Conservation (phyloP, 2,113 vertebrate genomes). For the Xiphophorus maculatus region DNA sequence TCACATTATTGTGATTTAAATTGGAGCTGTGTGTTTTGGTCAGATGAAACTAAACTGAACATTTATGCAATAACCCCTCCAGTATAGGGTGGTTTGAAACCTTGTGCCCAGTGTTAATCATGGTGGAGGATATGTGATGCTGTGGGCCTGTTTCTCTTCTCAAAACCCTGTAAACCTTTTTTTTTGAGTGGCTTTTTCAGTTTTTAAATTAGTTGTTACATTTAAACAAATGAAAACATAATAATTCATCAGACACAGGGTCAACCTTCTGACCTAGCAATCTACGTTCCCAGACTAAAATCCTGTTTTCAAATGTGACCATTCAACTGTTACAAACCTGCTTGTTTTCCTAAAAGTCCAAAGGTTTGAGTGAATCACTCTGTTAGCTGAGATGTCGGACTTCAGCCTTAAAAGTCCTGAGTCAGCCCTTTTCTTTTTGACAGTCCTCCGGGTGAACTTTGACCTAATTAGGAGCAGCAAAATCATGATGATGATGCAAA, state of each 20-base stretch:
- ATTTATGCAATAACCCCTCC: too few species aligned
- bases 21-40: neutral
- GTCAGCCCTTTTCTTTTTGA: neutral
- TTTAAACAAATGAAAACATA: neutral
- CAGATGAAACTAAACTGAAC: neutral
- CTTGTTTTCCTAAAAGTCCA: neutral
- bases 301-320: too few species aligned
- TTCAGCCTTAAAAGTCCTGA: conserved; percentile 13
- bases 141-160: neutral
- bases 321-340: neutral
- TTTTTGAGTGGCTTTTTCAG: neutral
- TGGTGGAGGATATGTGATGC: neutral
- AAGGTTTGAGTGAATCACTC: neutral
- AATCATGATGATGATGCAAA: too few species aligned
- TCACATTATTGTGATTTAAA: neutral
- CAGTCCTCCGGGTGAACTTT: neutral
- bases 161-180: neutral
- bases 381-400: conserved; percentile 11
- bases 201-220: neutral
- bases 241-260: neutral
- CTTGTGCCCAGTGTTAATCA: neutral
- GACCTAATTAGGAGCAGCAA: neutral
- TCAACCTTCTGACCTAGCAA: neutral
- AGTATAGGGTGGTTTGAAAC: neutral
- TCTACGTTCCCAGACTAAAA: neutral